Evolutionary conservation across 2,888 invertebrate genomes (phyloP), one percentile per base, ranked within the genome.

Genomic region (Drosophila nigricruria): DNA sequence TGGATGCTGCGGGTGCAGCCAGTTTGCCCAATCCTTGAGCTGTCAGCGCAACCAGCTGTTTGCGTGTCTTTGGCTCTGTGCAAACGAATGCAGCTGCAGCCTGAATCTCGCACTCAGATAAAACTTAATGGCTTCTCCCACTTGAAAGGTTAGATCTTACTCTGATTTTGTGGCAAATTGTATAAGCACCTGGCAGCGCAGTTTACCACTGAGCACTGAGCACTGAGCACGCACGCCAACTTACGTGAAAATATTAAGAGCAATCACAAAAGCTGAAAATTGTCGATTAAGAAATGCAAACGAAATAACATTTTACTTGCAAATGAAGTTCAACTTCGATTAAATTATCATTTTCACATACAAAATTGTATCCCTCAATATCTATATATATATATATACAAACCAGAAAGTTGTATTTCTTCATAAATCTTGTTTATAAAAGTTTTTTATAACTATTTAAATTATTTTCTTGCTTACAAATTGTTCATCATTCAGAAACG

Each of bases 101-200:
- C 59, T 61, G 69, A 72, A 67, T 73, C 82, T 65, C 58, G 56
- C 67, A 43, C 68, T 70, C 27, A 73, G 80, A 82, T 80, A 82
- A 78, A 82, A 78, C 80, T 78, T 82, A 82, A 82, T 82, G 82
- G 82, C 53, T 69, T 73, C 75, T 66, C 67, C 72, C 86, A 80
- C 82, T 82, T 69, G 66, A 75, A 77, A 81, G 81, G 67, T 70
- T 83, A 83, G 77, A 81, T 82, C 70, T 68, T 49, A 74, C 81
- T 81, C 74, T 81, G 83, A 83, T 86, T 83, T 77, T 57, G 66
- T 64, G 86, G 73, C 71, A 78, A 82, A 82, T 85, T 73, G 82
- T 70, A 65, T 58, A 71, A 63, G 70, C 77, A 65, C 67, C 71
- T 67, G 67, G 18, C 43, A 25, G 64, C 59, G 6, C 47, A 42